Percentiles rank a stretch among this genome's conserved stretches.
These are phyloP conservation scores for Heliornis fulica DNA, from an alignment of 2,113 vertebrate species.

Conservation along the genomic window DNA sequence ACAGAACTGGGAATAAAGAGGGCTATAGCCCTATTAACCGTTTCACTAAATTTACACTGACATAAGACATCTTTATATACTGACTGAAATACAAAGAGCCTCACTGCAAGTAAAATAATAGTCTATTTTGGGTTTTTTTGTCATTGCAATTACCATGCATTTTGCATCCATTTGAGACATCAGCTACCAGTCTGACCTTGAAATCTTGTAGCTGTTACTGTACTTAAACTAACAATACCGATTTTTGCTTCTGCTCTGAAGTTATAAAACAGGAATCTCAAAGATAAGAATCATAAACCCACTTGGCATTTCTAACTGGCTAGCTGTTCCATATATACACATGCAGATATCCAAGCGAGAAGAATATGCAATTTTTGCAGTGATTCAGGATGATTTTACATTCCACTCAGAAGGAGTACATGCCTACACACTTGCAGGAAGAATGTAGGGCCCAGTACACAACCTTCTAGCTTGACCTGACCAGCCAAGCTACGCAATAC, in stretches of 20 bases:
- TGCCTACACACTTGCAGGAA: not conserved
- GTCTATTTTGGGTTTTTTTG: not conserved
- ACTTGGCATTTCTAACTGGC: not conserved
- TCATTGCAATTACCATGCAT: not conserved
- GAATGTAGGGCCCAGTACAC: not conserved
- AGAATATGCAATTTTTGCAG: not conserved
- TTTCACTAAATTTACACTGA: conserved; percentile 11
- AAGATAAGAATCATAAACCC: not conserved
- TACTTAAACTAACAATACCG: not conserved
- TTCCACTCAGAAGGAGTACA: not conserved
- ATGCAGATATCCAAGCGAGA: not conserved
- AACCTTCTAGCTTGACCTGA: not conserved
- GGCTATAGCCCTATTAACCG: not conserved
- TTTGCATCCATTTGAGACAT: not conserved
- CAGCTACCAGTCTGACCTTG: not conserved
- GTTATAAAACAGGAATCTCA: not conserved
- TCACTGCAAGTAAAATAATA: not conserved
- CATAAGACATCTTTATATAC: conserved; percentile 18
- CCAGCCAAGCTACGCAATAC: not conserved
- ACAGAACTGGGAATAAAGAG: not conserved
- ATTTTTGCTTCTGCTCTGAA: not conserved
- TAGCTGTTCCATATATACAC: not conserved
- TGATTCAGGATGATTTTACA: not conserved
- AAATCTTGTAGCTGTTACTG: not conserved
- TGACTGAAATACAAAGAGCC: not conserved